phyloP scores from a whole-genome alignment of 2,888 invertebrate species.

The Stegana nigrithorax region DNA sequence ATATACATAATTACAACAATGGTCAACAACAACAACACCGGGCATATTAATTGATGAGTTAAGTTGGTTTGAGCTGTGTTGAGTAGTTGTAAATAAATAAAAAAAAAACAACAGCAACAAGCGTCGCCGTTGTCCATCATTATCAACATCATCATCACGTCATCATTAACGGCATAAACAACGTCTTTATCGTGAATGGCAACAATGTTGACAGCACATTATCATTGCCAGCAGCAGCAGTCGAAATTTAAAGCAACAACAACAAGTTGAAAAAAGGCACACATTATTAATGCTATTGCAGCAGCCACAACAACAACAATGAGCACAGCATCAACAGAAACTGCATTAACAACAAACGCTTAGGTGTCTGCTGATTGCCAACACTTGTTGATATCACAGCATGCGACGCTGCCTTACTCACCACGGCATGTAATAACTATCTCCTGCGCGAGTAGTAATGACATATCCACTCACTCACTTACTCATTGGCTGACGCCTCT shows the following conservation, averaged over 20 bases:
- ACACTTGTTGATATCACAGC: constrained; percentile 26
- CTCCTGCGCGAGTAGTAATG: no score
- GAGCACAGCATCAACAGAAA: no score
- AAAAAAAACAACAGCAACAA: constrained; percentile 21
- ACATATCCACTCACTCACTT: no score
- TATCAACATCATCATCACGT: background rate
- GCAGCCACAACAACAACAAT: no score
- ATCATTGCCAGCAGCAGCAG: background rate
- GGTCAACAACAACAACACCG: constrained; percentile 21
- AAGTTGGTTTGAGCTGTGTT: constrained; percentile 11
- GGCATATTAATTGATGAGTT: no score
- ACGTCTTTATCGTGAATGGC: background rate
- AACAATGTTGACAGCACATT: background rate
- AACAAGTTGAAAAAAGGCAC: background rate
- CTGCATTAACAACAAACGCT: no score
- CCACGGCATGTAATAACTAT: no score
- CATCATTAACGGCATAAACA: background rate
- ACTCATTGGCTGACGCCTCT: background rate
- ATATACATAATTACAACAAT: constrained; percentile 40
- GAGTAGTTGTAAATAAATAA: no score
- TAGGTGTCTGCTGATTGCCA: constrained; percentile 11
- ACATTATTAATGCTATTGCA: constrained; percentile 6
- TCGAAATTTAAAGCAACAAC: background rate
- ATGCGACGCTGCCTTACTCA: background rate
- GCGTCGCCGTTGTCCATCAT: background rate